Base-by-base conservation (phyloP, 2,797 vertebrate genomes). In the Alexandromys oeconomus region DNA sequence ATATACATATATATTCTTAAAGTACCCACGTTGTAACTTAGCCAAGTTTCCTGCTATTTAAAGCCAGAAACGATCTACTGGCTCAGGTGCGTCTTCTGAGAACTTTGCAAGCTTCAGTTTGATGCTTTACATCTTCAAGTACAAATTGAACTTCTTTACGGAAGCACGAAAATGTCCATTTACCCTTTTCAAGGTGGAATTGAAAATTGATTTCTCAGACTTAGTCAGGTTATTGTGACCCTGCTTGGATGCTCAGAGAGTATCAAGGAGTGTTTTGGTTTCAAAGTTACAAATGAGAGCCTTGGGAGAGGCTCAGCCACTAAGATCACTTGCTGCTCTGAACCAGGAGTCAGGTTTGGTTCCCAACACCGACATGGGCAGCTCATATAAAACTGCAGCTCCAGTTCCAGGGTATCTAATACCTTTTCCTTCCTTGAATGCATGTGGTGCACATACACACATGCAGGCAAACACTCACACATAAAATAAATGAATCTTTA, bases 81-180 rank as follows among this genome's bases (percentile, higher is more conserved):
- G 27, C 92, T 96, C 48, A 96, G 96, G 93, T 85, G 48, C 43
- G 61, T 95, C 80, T 94, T 97, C 87, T 92, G 95, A 97, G 85
- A 97, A 73, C 27, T 12, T 15, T 37, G 27, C 76, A 94, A 95
- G 93, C 81, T 46, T 92, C 69, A 51, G 14, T 37, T 51, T 93
- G 74, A 94, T 91, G 74, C 87, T 96, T 92, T 95, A 94, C 31
- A 87, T 96, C 63, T 94, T 94, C 61, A 71, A 96, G 73, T 51
- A 97, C 63, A 97, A 96, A 97, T 95, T 88, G 89, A 40, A 31
- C 90, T 95, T 96, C 65, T 95, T 88, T 57, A 65, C 85, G 89
- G 77, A 92, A 97, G 91, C 40, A 71, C 31, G 54, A 67, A n/a
- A 34, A 76, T 3, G 4, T 69, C 91, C 61, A 91, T 77, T 93